A percentile compares a stretch with the other conserved stretches of the same genome.
These are phyloP conservation scores for Todiramphus saurophagus DNA, from an alignment of 2,113 vertebrate species.

Conservation along the genomic window DNA sequence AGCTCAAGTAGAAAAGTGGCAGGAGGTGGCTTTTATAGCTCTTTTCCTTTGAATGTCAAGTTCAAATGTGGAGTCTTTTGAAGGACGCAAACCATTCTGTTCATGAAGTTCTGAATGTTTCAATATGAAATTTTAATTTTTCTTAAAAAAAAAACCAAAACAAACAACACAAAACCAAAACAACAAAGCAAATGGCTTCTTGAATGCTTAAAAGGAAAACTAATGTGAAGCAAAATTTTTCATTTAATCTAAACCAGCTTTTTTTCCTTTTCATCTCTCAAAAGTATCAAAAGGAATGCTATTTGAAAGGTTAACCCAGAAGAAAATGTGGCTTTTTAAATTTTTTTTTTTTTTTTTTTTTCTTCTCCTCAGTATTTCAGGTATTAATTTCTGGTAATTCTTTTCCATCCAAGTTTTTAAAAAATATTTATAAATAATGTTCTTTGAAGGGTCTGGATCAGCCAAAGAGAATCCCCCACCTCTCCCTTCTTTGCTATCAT, in stretches of 20 bases:
- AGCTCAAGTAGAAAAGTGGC: not conserved
- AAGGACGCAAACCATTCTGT: not conserved
- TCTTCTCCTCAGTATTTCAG: not conserved
- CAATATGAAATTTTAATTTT: not conserved
- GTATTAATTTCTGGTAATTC: not conserved
- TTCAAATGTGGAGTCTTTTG: not conserved
- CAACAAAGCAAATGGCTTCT: too few species aligned
- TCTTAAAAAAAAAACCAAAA: too few species aligned
- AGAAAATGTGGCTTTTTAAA: accelerated
- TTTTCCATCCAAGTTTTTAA: not conserved
- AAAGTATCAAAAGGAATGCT: not conserved
- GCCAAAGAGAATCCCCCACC: not conserved
- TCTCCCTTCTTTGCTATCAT: not conserved
- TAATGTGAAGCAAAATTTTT: not conserved
- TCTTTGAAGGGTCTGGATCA: not conserved
- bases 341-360: too few species aligned
- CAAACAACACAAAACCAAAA: too few species aligned
- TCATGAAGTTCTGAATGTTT: not conserved
- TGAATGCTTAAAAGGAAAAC: not conserved
- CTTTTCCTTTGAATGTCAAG: not conserved
- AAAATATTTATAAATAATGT: not conserved
- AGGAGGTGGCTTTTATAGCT: not conserved
- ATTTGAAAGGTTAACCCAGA: not conserved
- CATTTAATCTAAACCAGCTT: not conserved
- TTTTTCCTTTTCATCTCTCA: not conserved